Evolutionary conservation across 2,888 invertebrate species (phyloP).

Genomic region (Cataglyphis albicans): DNA sequence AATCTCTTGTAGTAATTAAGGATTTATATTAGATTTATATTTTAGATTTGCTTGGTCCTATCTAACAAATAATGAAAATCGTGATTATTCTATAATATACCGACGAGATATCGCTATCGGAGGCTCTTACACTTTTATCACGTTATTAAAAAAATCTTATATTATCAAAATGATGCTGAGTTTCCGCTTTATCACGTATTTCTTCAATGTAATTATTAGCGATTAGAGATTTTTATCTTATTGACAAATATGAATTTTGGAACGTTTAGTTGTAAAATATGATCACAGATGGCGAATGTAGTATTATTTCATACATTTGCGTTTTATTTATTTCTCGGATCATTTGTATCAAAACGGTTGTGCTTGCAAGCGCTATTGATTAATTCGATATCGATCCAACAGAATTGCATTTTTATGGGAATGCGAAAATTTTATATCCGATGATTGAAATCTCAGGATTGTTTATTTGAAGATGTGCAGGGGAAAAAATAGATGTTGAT

Average conservation of each 20-base stretch:
- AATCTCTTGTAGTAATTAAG: not conserved
- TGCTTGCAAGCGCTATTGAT: conserved; percentile 15
- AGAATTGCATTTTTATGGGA: not conserved
- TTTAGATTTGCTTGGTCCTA: not conserved
- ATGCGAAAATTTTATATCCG: not conserved
- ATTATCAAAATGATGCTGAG: not conserved
- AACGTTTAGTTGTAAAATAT: not conserved
- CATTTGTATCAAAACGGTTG: not conserved
- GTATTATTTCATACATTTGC: not conserved
- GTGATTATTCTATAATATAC: not conserved
- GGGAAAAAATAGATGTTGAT: not conserved
- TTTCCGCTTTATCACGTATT: not conserved
- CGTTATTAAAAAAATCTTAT: not conserved
- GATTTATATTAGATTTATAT: not conserved
- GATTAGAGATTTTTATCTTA: conserved; percentile 62
- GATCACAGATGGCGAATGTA: conserved; percentile 13
- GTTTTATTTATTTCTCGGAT: not conserved
- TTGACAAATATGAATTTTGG: conserved; percentile 22
- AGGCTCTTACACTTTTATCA: not conserved
- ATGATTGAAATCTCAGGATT: not conserved
- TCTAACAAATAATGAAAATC: not conserved
- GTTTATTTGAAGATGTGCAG: not conserved
- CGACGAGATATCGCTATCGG: not conserved
- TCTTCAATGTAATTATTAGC: not conserved
- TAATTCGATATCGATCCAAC: not conserved